phyloP scores from a whole-genome alignment of 2,888 invertebrate genomes.

The Chloroclysta siterata region DNA sequence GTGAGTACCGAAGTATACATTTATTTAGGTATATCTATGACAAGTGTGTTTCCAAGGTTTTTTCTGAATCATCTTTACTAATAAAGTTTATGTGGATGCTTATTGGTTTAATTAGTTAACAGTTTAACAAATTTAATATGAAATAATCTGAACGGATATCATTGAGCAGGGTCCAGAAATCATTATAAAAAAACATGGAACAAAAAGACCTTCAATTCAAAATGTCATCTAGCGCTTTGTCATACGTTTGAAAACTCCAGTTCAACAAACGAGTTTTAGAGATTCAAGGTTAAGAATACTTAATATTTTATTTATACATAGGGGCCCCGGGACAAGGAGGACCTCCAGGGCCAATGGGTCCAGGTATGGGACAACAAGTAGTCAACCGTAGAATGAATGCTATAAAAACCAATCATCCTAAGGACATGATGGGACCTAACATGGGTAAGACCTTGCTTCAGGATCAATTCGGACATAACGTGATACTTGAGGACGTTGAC shows the following conservation, averaged over 20 bases:
- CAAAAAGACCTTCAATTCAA: too few species aligned
- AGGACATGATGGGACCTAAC: constrained; percentile 91
- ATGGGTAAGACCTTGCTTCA: constrained; percentile 86
- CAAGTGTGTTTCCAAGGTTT: background rate
- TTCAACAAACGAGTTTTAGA: too few species aligned
- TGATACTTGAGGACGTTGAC: constrained; percentile 32
- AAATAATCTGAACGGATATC: background rate
- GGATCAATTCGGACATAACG: constrained; percentile 34
- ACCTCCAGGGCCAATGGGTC: constrained; percentile 76
- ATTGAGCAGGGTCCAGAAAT: background rate
- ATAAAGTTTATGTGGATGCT: background rate
- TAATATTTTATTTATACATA: constrained; percentile 20
- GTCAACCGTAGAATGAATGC: constrained; percentile 93
- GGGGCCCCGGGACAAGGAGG: constrained; percentile 68
- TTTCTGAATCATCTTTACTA: background rate
- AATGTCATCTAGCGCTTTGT: too few species aligned
- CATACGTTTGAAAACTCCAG: too few species aligned
- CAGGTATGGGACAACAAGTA: constrained; percentile 83
- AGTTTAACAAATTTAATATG: background rate
- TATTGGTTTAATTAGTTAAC: background rate
- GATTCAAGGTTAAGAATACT: too few species aligned
- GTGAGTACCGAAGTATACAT: constrained; percentile 55
- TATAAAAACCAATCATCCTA: constrained; percentile 94
- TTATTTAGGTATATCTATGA: background rate
- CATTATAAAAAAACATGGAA: too few species aligned